These are phyloP conservation scores for Tetraodon nigroviridis DNA, from an alignment of 2,113 vertebrate genomes.

Conservation along the genomic window DNA sequence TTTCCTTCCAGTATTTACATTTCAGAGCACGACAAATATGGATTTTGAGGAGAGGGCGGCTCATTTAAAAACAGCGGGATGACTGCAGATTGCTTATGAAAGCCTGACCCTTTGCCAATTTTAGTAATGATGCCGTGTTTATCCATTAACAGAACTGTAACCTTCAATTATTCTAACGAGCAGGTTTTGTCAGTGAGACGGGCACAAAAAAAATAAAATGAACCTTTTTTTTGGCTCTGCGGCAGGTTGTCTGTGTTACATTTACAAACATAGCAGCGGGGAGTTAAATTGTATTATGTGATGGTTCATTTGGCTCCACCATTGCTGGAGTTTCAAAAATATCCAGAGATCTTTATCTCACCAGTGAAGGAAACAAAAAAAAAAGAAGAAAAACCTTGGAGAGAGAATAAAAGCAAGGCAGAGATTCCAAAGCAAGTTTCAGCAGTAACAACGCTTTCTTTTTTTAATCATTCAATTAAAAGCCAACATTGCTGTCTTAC, in stretches of 20 bases:
- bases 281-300: constrained; percentile 6
- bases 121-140: constrained; percentile 7
- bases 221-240: not conserved
- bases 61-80: too few relatives aligned
- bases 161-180: constrained; percentile 46
- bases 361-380: not conserved
- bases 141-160: constrained; percentile 18
- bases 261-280: constrained; percentile 10
- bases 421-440: not conserved
- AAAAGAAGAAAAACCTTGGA: not conserved
- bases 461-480: too few relatives aligned
- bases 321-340: not conserved
- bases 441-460: too few relatives aligned
- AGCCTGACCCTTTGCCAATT: too few relatives aligned
- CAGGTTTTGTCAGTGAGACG: constrained; percentile 25
- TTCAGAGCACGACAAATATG: too few relatives aligned
- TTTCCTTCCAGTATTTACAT: too few relatives aligned
- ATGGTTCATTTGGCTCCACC: constrained; percentile 9
- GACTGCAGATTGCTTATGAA: too few relatives aligned
- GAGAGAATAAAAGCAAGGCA: not conserved
- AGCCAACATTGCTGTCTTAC: too few relatives aligned
- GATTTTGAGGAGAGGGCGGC: too few relatives aligned
- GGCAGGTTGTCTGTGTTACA: not conserved
- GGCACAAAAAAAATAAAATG: not conserved
- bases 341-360: not conserved